Evolutionary conservation across 92 coral and sea anemone species (phyloP), one percentile per base, ranked within the genome.

Genomic region (Epizoanthus scotinus): DNA sequence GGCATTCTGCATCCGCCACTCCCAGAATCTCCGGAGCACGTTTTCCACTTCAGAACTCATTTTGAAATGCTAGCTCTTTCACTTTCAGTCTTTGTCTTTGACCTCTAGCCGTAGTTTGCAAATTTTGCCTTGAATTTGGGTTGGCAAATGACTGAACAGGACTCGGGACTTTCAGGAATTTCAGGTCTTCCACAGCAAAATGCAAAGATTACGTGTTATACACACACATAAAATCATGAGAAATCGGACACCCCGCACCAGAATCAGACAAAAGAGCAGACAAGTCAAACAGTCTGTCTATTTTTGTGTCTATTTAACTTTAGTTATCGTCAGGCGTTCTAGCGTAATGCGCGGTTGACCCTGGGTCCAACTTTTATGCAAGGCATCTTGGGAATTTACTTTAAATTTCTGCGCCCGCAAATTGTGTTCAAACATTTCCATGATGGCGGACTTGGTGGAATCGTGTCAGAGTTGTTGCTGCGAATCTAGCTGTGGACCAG

Each of bases 11-110:
- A 95, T 85, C 8, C 99, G 93, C 99, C 99, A 95, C 82, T 87
- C 89, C 99, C 99, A 95, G 75, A 95, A 95, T 63, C 83, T 71
- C 56, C 84, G 87, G 67, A 95, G 94, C 67, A 95, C 83, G 68
- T 78, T 56, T 59, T 87, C 93, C 66, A 92, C 90, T 85, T 90
- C 91, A 85, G 87, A 52, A 52, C 74, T 68, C 94, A 87, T 90
- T 63, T 28, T 53, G 59, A 34, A 34, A 34, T 24, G 31, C n/a
- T n/a, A n/a, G n/a, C 18, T n/a, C 55, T 10, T 21, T 20, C 31
- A 31, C n/a, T n/a, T n/a, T n/a, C n/a, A n/a, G n/a, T n/a, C n/a
- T n/a, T n/a, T n/a, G n/a, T n/a, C n/a, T n/a, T n/a, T n/a, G n/a
- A n/a, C n/a, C n/a, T n/a, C n/a, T n/a, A n/a, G n/a, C n/a, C n/a